A percentile compares a stretch with the other conserved stretches of the same genome.
These are phyloP conservation scores for Synergus laeviventris DNA, from an alignment of 2,888 invertebrate species.

Conservation along the genomic window DNA sequence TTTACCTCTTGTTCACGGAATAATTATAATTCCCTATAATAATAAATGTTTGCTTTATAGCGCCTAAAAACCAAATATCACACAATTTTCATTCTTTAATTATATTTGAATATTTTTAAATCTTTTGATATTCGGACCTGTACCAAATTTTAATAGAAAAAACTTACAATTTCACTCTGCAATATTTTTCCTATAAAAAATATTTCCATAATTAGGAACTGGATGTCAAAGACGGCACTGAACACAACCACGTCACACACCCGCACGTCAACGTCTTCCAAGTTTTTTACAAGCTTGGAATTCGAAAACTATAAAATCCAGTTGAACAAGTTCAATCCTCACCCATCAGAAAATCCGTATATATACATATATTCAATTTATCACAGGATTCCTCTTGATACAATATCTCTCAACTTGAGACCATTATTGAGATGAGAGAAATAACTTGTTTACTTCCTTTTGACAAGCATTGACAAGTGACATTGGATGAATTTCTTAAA, in stretches of 20 bases:
- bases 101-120: not conserved
- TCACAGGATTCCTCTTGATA: not conserved
- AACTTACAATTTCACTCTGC: not conserved
- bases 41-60: not conserved
- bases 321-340: not conserved
- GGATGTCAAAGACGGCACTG: constrained; percentile 32
- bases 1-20: too few relatives aligned
- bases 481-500: not conserved
- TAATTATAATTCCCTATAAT: not conserved
- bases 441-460: constrained; percentile 8
- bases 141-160: not conserved
- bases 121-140: not conserved
- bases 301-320: constrained; percentile 10
- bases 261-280: not conserved
- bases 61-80: not conserved
- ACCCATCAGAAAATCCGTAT: not conserved
- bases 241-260: constrained; percentile 23
- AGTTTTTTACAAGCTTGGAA: constrained; percentile 15
- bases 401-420: not conserved
- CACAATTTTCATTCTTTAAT: not conserved
- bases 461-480: not conserved
- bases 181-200: not conserved
- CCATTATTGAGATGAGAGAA: not conserved
- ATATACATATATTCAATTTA: not conserved
- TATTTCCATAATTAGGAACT: not conserved